Percentiles rank a stretch among this genome's conserved stretches.
These are phyloP conservation scores for Poeciliopsis presidionis DNA, from an alignment of 2,797 vertebrate species.

Conservation along the genomic window DNA sequence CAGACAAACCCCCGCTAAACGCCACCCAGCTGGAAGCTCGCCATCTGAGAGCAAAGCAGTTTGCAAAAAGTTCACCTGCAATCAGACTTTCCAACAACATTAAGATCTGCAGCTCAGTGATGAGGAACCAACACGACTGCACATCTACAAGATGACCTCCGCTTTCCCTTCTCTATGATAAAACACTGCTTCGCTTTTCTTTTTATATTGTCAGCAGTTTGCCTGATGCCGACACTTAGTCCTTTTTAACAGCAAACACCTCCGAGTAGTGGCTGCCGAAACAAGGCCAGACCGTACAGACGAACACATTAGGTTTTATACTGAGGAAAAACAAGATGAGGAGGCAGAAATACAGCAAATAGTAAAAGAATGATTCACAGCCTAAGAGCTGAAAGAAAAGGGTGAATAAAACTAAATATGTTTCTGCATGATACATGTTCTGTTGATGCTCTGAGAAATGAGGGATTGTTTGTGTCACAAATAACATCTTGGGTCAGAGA, in stretches of 20 bases:
- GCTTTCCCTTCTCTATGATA: not conserved
- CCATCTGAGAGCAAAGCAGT: slow-evolving; percentile 12
- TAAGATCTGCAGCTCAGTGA: not conserved
- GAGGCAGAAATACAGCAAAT: not conserved
- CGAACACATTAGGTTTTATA: not conserved
- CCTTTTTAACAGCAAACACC: not conserved
- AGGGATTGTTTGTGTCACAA: not conserved
- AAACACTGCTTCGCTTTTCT: not conserved
- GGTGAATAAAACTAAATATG: not conserved
- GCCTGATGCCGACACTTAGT: not conserved
- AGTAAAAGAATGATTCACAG: not conserved
- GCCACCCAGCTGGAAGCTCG: slow-evolving; percentile 14
- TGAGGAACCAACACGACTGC: not conserved
- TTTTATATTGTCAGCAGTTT: not conserved
- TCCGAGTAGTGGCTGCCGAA: not conserved
- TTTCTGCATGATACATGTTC: not conserved
- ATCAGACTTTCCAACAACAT: slow-evolving; percentile 1
- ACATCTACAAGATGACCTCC: not conserved
- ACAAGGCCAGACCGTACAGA: not conserved
- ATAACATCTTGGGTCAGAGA: too few species aligned
- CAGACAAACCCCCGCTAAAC: slow-evolving; percentile 58
- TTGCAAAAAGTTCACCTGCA: slow-evolving; percentile 11
- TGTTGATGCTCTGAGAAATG: not conserved
- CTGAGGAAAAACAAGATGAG: not conserved
- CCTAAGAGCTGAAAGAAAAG: not conserved